A percentile compares a stretch with the other conserved stretches of the same genome.
phyloP scores from a whole-genome alignment of 2,797 vertebrate genomes.

The Lemur catta region DNA sequence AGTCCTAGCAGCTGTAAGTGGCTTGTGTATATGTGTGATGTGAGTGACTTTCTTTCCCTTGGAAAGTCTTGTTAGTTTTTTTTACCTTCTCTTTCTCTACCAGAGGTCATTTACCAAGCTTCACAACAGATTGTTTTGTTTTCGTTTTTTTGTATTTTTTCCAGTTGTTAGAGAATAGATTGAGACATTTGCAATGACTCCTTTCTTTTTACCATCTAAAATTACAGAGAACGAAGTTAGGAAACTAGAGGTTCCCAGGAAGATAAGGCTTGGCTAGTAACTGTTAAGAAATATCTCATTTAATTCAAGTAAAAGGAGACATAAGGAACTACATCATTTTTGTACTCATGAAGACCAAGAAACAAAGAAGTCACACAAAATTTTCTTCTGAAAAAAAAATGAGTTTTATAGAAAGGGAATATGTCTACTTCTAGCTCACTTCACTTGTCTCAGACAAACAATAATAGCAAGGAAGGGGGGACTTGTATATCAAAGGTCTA shows the following conservation, averaged over 20 bases:
- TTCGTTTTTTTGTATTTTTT: not conserved
- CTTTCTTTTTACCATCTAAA: not conserved
- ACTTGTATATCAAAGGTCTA: not conserved
- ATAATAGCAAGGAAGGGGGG: not conserved
- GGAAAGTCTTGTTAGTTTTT: not conserved
- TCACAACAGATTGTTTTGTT: not conserved
- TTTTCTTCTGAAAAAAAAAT: constrained; percentile 1
- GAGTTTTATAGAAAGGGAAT: not conserved
- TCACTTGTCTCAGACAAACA: not conserved
- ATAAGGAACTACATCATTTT: not conserved
- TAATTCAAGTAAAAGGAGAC: not conserved
- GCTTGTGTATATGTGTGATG: not conserved
- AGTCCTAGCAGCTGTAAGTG: not conserved
- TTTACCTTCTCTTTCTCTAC: not conserved
- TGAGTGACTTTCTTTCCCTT: not conserved
- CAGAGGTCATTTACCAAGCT: not conserved
- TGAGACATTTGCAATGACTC: not conserved
- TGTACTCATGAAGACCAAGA: not conserved
- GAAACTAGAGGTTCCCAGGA: not conserved
- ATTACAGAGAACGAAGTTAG: not conserved
- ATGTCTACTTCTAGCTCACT: not conserved
- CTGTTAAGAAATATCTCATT: not conserved
- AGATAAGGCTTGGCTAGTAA: not conserved
- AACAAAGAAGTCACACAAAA: not conserved
- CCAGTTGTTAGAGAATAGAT: not conserved